These are phyloP conservation scores for Tupaia chinensis DNA, from an alignment of 2,113 vertebrate genomes.

Conservation along the genomic window DNA sequence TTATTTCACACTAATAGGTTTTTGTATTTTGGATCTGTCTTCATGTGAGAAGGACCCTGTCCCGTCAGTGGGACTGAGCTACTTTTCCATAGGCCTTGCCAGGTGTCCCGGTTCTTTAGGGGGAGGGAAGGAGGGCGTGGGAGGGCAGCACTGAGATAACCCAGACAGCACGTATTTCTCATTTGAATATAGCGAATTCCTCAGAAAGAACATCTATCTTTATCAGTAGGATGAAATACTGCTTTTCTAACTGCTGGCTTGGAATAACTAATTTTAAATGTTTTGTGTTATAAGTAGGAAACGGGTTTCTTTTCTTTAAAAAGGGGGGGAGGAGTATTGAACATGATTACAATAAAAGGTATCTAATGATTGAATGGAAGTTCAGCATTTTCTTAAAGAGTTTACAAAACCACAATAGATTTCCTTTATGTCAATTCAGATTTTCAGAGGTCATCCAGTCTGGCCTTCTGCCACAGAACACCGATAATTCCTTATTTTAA, in stretches of 20 bases:
- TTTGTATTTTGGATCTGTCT: slow-evolving; percentile 78
- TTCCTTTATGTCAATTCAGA: slow-evolving; percentile 72
- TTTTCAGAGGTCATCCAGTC: slow-evolving; percentile 66
- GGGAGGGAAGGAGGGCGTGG: rapidly evolving
- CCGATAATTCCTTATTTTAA: slow-evolving; percentile 76
- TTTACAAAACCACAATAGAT: slow-evolving; percentile 73
- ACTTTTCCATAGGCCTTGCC: slow-evolving; percentile 59
- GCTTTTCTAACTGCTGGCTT: slow-evolving; percentile 60
- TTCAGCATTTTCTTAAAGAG: slow-evolving; percentile 69
- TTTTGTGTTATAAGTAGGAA: slow-evolving; percentile 67
- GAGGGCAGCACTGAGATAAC: neutral
- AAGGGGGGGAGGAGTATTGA: slow-evolving; percentile 48
- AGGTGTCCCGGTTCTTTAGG: slow-evolving; percentile 62
- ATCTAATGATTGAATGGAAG: slow-evolving; percentile 71
- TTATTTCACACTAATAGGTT: slow-evolving; percentile 80
- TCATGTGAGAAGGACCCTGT: slow-evolving; percentile 70
- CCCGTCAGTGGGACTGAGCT: slow-evolving; percentile 69
- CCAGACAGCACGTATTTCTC: slow-evolving; percentile 59
- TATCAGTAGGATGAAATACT: slow-evolving; percentile 53
- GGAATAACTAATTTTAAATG: slow-evolving; percentile 74
- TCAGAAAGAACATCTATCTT: slow-evolving; percentile 63
- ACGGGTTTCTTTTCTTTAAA: slow-evolving; percentile 58
- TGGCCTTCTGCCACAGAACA: slow-evolving; percentile 69
- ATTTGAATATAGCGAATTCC: slow-evolving; percentile 60
- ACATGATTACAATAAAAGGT: slow-evolving; percentile 73